A percentile compares a stretch with the other conserved stretches of the same genome.
Evolutionary conservation across 2,888 invertebrate species (phyloP).

Genomic region (Marasmarcha lunaedactyla): DNA sequence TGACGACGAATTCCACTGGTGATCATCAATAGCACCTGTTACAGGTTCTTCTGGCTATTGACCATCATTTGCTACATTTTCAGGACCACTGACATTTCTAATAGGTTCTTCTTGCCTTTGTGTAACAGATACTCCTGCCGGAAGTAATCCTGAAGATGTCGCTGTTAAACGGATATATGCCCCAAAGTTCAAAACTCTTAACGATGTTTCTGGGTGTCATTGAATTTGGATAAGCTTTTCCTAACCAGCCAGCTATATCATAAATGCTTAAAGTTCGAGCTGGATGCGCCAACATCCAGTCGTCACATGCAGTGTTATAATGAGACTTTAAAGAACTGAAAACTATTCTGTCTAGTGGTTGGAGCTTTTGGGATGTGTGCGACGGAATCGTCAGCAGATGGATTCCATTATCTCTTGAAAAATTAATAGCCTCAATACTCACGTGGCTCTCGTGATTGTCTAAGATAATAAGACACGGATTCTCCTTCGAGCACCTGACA

Average conservation of each 20-base stretch:
- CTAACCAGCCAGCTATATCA: conserved; percentile 21
- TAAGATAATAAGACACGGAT: conserved; percentile 14
- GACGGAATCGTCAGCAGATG: conserved; percentile 29
- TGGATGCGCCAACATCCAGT: conserved; percentile 28
- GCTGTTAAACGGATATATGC: conserved; percentile 26
- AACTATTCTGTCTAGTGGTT: conserved; percentile 25
- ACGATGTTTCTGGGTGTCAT: conserved; percentile 22
- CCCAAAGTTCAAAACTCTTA: conserved; percentile 22
- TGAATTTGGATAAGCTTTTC: conserved; percentile 18
- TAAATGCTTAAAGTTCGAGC: conserved; percentile 28
- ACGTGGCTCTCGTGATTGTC: conserved; percentile 24
- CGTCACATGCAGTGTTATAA: conserved; percentile 15
- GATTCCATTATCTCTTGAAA: conserved; percentile 28
- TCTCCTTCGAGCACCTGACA: background rate
- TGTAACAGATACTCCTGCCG: background rate
- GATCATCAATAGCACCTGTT: background rate
- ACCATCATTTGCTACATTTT: background rate
- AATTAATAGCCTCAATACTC: conserved; percentile 19
- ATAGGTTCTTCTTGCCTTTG: background rate
- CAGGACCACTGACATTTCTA: background rate
- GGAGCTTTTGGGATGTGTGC: conserved; percentile 16
- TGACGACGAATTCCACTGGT: background rate
- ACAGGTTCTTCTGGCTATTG: background rate
- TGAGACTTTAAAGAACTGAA: conserved; percentile 6
- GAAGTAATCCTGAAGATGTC: conserved; percentile 25